phyloP scores from a whole-genome alignment of 1,140 invertebrate species.

The Chionoecetes opilio region DNA sequence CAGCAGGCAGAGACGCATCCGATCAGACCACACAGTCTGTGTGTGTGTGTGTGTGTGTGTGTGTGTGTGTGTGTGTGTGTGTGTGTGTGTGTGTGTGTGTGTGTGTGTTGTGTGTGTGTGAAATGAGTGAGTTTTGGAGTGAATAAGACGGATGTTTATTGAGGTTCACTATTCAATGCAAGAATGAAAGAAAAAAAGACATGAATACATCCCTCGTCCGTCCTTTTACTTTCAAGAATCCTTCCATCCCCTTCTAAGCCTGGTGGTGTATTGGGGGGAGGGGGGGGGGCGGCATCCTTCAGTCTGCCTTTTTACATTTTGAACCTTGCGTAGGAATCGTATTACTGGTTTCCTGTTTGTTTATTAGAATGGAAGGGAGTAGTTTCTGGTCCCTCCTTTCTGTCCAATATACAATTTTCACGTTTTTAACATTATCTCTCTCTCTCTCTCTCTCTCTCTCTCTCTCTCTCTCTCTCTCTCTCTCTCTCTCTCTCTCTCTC shows the following conservation, averaged over 20 bases:
- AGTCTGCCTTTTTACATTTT: too few relatives aligned
- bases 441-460: constrained; percentile 15
- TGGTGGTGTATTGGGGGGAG: not conserved
- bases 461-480: too few relatives aligned
- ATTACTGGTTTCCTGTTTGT: too few relatives aligned
- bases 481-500: too few relatives aligned
- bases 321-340: too few relatives aligned
- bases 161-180: not conserved
- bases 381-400: too few relatives aligned
- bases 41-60: constrained; percentile 25
- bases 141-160: constrained; percentile 21
- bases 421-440: too few relatives aligned
- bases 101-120: not conserved
- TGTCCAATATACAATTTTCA: too few relatives aligned
- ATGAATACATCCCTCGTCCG: too few relatives aligned
- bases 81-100: constrained; percentile 18
- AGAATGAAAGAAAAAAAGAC: not conserved
- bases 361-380: too few relatives aligned
- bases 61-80: constrained; percentile 23
- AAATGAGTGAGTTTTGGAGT: not conserved
- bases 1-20: too few relatives aligned
- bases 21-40: too few relatives aligned
- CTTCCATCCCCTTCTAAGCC: not conserved
- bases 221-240: not conserved
- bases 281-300: not conserved